Evolutionary conservation across 2,797 vertebrate species (phyloP), one percentile per base, ranked within the genome.

Genomic region (Cossypha caffra): DNA sequence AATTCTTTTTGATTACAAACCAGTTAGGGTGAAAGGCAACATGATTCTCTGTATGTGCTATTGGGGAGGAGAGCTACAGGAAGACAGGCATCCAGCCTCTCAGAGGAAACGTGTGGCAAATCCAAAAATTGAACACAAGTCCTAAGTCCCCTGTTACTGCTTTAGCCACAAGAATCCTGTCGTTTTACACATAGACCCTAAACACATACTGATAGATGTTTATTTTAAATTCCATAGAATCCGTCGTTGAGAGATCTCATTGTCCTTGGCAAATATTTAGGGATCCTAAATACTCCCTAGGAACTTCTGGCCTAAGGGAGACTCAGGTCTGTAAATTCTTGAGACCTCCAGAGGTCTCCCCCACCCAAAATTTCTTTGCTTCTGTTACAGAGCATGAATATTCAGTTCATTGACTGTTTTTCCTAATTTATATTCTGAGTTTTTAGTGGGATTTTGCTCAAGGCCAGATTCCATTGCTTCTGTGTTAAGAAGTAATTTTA

Each of bases 401-500:
- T 94, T 86, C 76, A 86, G n/a, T 79, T 91, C 16, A 91, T 71
- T 77, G 35, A 76, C 69, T 84, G n/a, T 29, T 90, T 76, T 92
- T 90, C 42, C 55, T 83, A 40, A 81, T 83, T 90, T 73, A 45
- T 57, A 62, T 94, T 91, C 89, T 54, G 51, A 69, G 66, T 9
- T 76, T 92, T 93, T 75, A 33, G 58, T 18, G 11, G 62, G 62
- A 68, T 93, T 93, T 95, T 93, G 63, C 82, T 95, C 52, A 93
- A 89, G 91, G 91, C 85, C 51, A 71, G 43, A 68, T 93, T 90
- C 85, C 76, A 29, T 63, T 81, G 62, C 42, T 61, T 83, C 79
- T 84, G 11, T 63, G 51, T 94, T 82, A 88, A 91, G 76, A 66
- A 79, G 63, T 90, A 43, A 90, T 96, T 93, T 92, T 93, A 96